Evolutionary conservation across 1,140 invertebrate species (phyloP).

Genomic region (Oscheius sp.): DNA sequence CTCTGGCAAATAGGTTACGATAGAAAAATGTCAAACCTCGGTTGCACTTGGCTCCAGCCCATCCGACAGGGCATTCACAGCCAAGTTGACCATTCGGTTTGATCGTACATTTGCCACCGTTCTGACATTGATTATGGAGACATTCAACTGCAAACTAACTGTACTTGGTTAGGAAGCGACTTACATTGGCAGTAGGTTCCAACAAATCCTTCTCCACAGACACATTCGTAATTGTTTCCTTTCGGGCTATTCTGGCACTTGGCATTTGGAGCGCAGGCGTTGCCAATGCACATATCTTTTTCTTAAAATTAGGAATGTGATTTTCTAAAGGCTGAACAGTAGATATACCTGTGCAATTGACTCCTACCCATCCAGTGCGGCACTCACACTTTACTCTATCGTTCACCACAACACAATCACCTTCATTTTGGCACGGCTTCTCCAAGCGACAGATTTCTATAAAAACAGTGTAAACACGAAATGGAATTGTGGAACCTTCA

Average conservation of each 20-base stretch:
- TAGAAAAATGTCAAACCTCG: conserved; percentile 1
- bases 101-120: conserved; percentile 27
- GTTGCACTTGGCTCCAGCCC: conserved; percentile 32
- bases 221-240: conserved; percentile 22
- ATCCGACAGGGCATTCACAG: conserved; percentile 30
- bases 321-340: background rate
- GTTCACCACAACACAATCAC: background rate
- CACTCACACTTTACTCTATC: conserved; percentile 11
- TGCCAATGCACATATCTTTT: background rate
- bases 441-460: conserved; percentile 16
- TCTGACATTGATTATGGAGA: conserved; percentile 30
- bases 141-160: conserved; percentile 21
- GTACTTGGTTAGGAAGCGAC: background rate
- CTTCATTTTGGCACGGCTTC: conserved; percentile 17
- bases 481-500: background rate
- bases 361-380: background rate
- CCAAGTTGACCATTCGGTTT: conserved; percentile 30
- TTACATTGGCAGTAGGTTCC: conserved; percentile 36
- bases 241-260: conserved; percentile 9
- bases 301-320: background rate
- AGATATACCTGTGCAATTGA: background rate
- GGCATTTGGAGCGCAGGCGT: conserved; percentile 18
- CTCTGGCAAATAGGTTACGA: conserved; percentile 5
- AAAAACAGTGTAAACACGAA: background rate
- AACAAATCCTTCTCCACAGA: conserved; percentile 28